Conservation (phyloP, 2,888 invertebrate species). For the Ophion obscuratus region DNA sequence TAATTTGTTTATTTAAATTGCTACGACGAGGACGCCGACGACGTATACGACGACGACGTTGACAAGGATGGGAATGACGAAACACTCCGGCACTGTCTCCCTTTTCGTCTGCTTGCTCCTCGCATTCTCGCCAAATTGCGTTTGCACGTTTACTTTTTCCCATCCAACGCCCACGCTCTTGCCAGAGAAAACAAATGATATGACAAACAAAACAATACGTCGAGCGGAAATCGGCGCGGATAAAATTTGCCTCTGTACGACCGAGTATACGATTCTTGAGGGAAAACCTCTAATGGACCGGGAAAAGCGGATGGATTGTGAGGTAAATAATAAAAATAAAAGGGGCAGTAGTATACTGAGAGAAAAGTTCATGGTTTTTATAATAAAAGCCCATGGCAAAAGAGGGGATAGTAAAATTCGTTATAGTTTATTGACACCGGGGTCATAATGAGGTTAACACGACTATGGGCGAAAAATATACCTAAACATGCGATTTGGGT, state of each 20-base stretch:
- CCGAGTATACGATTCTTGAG: conserved; percentile 41
- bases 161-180: conserved; percentile 70
- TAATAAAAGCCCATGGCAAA: too few relatives aligned
- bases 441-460: too few relatives aligned
- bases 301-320: conserved; percentile 34
- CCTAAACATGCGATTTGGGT: too few relatives aligned
- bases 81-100: conserved; percentile 12
- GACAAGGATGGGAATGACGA: conserved; percentile 47
- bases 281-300: conserved; percentile 61
- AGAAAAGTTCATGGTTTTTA: too few relatives aligned
- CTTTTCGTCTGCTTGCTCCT: conserved; percentile 72
- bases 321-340: neutral
- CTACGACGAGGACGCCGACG: conserved; percentile 63
- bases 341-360: neutral
- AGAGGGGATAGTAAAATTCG: too few relatives aligned
- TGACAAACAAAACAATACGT: conserved; percentile 45
- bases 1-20: conserved; percentile 84
- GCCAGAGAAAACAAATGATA: conserved; percentile 37
- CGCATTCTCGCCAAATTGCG: conserved; percentile 79
- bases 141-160: conserved; percentile 82
- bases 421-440: too few relatives aligned
- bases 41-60: conserved; percentile 38
- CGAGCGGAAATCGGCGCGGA: conserved; percentile 33
- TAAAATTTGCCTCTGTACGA: conserved; percentile 24
- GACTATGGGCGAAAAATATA: too few relatives aligned